Base-by-base conservation (phyloP, 2,797 vertebrate genomes). In the Neostethus bicornis region DNA sequence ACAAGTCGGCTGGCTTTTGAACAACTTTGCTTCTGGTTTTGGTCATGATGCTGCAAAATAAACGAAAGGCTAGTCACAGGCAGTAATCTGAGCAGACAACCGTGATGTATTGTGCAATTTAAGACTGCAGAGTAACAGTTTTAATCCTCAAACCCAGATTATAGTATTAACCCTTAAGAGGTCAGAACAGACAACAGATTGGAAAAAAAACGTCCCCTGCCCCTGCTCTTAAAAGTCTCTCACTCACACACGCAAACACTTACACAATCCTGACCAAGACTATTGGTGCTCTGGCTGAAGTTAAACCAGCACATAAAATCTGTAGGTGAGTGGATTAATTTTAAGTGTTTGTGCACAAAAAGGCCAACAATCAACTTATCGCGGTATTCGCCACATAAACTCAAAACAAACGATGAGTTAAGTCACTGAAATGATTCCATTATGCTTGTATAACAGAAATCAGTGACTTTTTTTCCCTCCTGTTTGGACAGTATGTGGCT, bases 401-500 rank as follows among this genome's bases (percentile, higher is more conserved):
- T n/a, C 23, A 16, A 24, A 44, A 44, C 23, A 11, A 24, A 43
- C 21, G 12, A 8, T 5, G 24, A 24, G 19, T 41, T 41, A 20
- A 20, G 41, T n/a, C n/a, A n/a, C n/a, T 31, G 1, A 7, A 6
- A n/a, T 5, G n/a, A 34, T 34, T n/a, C 34, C 13, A 34, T 5
- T 25, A 5, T 12, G 38, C 11, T 16, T 17, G 2, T 43, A 0
- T 34, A 2, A 1, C 1, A 4, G 4, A n/a, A 34, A 7, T 28
- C 7, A 2, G 32, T 14, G 7, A 31, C 4, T 10, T 4, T 39
- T 14, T 49, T 10, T 58, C 21, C 58, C 31, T 60, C 19, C 39
- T 31, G 2, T 64, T 16, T 68, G 14, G 48, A 16, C 79, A 98
- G 96, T 97, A 58, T 98, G 96, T 0, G 90, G 94, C 82, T 97